phyloP scores from a whole-genome alignment of 2,797 vertebrate genomes.

The Okamejei kenojei region DNA sequence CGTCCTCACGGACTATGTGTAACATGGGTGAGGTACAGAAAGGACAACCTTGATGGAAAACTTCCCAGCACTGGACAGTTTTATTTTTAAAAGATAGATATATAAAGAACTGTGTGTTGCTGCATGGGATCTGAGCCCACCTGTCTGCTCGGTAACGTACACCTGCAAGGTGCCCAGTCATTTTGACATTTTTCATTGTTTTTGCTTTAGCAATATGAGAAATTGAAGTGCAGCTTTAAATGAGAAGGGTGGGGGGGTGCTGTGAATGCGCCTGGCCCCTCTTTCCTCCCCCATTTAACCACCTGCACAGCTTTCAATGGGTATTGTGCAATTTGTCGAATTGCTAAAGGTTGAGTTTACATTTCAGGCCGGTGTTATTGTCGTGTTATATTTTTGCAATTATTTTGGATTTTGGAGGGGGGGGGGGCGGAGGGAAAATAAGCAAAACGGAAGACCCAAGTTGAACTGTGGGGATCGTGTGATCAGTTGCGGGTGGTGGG shows the following conservation, averaged over 20 bases:
- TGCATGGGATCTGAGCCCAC: not conserved
- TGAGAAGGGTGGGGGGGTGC: not conserved
- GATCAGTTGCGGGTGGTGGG: not conserved
- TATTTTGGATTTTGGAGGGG: too few species aligned
- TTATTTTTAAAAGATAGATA: constrained; percentile 45
- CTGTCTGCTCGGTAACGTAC: constrained; percentile 3
- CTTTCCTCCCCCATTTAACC: not conserved
- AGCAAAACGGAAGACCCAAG: not conserved
- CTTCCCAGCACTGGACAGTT: constrained; percentile 55
- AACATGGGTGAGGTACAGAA: constrained; percentile 41
- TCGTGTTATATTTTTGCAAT: not conserved
- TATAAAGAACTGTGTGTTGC: constrained; percentile 46
- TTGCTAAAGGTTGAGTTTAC: constrained; percentile 31
- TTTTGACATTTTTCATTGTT: not conserved
- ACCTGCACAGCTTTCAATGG: constrained; percentile 21
- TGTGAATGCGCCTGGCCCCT: not conserved
- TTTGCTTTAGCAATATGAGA: not conserved
- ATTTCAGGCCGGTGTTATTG: constrained; percentile 22
- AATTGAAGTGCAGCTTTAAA: constrained; percentile 15
- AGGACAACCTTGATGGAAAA: constrained; percentile 42
- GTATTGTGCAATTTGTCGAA: constrained; percentile 36
- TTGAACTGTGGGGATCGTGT: not conserved
- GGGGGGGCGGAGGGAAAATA: too few species aligned
- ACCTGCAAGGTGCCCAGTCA: not conserved
- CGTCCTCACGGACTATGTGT: constrained; percentile 34